Evolutionary conservation across 2,888 invertebrate genomes (phyloP).

Genomic region (Xestia sexstrigata): DNA sequence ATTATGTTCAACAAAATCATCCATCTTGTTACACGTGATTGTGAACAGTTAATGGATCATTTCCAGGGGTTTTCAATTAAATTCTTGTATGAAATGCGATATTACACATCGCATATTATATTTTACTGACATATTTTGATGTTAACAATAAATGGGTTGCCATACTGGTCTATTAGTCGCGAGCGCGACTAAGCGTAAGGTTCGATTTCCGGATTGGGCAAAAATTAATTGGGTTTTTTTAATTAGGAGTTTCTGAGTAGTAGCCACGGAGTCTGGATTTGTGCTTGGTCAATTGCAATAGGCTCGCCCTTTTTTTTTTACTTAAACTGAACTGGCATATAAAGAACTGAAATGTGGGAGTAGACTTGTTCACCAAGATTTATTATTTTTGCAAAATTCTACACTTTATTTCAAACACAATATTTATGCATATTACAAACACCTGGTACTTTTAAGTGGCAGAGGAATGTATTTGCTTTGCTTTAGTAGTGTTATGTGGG

Average conservation of each 20-base stretch:
- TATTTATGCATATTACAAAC: slow-evolving; percentile 5
- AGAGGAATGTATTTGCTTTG: neutral
- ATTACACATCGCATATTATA: neutral
- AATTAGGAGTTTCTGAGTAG: neutral
- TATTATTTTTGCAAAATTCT: neutral
- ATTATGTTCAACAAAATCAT: slow-evolving; percentile 11
- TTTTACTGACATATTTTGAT: neutral
- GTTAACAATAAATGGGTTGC: neutral
- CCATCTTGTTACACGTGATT: slow-evolving; percentile 36
- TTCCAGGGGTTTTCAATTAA: slow-evolving; percentile 18
- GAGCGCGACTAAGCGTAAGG: neutral
- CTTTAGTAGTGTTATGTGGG: neutral
- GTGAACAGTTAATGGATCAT: slow-evolving; percentile 20
- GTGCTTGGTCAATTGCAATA: neutral
- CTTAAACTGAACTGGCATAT: neutral
- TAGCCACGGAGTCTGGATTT: neutral
- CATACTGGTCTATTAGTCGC: neutral
- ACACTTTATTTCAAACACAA: slow-evolving; percentile 8
- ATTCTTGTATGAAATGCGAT: neutral
- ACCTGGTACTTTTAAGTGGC: slow-evolving; percentile 11
- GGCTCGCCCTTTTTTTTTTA: neutral
- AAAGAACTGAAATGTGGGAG: neutral
- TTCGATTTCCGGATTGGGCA: neutral
- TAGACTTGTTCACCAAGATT: neutral
- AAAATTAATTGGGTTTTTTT: neutral